These are phyloP conservation scores for Perizoma affinitatum DNA, from an alignment of 2,888 invertebrate species.

Conservation along the genomic window DNA sequence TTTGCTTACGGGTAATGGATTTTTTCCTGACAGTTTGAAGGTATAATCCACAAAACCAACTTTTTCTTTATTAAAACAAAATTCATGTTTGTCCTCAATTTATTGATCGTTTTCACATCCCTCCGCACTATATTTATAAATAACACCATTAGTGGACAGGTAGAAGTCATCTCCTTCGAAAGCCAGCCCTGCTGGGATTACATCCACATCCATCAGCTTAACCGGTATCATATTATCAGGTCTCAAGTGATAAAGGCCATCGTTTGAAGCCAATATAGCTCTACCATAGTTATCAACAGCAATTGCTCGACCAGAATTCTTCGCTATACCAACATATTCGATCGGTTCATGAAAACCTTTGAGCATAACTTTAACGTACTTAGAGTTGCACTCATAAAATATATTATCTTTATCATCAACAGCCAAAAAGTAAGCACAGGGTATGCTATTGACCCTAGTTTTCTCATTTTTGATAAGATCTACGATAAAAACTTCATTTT, in stretches of 20 bases:
- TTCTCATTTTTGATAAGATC: slow-evolving; percentile 66
- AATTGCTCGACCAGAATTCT: slow-evolving; percentile 69
- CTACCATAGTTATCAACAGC: slow-evolving; percentile 54
- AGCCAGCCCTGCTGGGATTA: slow-evolving; percentile 65
- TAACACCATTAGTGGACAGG: slow-evolving; percentile 64
- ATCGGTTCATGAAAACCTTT: slow-evolving; percentile 74
- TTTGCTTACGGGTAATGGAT: too few relatives aligned
- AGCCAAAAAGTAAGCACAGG: slow-evolving; percentile 72
- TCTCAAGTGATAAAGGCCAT: slow-evolving; percentile 68
- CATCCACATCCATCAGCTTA: slow-evolving; percentile 72
- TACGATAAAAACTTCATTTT: slow-evolving; percentile 66
- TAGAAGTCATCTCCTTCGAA: slow-evolving; percentile 60
- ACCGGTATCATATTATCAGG: slow-evolving; percentile 67
- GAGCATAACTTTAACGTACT: slow-evolving; percentile 71
- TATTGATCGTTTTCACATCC: slow-evolving; percentile 41
- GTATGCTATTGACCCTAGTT: slow-evolving; percentile 59
- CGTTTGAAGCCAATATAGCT: slow-evolving; percentile 68
- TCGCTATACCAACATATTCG: slow-evolving; percentile 71
- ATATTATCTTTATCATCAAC: slow-evolving; percentile 69
- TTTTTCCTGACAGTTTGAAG: too few relatives aligned
- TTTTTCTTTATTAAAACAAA: too few relatives aligned
- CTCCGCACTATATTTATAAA: slow-evolving; percentile 63
- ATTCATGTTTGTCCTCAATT: not conserved
- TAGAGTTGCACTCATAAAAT: slow-evolving; percentile 76
- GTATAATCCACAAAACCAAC: too few relatives aligned